These are phyloP conservation scores for Chrysemys picta DNA, from an alignment of 2,113 vertebrate genomes.

Conservation along the genomic window DNA sequence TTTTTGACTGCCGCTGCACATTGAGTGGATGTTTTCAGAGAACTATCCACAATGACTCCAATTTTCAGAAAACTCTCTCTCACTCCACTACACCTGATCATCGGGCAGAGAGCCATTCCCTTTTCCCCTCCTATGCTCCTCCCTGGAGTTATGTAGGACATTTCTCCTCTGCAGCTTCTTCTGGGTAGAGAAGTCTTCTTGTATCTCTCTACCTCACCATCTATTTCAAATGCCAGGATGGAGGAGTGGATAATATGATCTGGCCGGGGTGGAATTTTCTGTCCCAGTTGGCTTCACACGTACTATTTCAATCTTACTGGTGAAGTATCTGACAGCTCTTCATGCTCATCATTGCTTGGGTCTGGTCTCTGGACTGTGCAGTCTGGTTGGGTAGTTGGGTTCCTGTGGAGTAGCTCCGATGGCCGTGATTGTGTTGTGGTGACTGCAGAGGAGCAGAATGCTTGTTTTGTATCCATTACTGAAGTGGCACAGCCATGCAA, in stretches of 20 bases:
- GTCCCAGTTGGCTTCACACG: not conserved
- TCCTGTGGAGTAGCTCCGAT: too few species aligned
- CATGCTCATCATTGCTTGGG: fast-evolving
- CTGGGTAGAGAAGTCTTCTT: not conserved
- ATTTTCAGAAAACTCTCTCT: too few species aligned
- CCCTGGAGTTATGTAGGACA: not conserved
- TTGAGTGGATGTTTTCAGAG: too few species aligned
- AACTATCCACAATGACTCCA: too few species aligned
- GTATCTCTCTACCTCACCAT: not conserved
- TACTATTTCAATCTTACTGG: fast-evolving
- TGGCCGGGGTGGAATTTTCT: not conserved
- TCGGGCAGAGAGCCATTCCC: too few species aligned
- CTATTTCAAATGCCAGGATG: not conserved
- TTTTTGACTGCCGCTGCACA: too few species aligned
- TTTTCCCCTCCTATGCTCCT: fast-evolving
- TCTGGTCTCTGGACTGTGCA: not conserved
- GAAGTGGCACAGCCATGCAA: too few species aligned
- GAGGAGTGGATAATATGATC: not conserved
- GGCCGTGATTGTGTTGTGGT: not conserved
- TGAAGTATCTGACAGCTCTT: not conserved
- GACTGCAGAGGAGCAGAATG: fast-evolving
- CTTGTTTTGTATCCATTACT: not conserved
- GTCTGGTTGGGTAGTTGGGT: fast-evolving
- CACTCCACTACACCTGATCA: not conserved
- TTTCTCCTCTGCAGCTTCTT: not conserved